Percentiles rank a stretch among this genome's conserved stretches.
Conservation (phyloP, 1,140 invertebrate genomes). For the Achatina immaculata region DNA sequence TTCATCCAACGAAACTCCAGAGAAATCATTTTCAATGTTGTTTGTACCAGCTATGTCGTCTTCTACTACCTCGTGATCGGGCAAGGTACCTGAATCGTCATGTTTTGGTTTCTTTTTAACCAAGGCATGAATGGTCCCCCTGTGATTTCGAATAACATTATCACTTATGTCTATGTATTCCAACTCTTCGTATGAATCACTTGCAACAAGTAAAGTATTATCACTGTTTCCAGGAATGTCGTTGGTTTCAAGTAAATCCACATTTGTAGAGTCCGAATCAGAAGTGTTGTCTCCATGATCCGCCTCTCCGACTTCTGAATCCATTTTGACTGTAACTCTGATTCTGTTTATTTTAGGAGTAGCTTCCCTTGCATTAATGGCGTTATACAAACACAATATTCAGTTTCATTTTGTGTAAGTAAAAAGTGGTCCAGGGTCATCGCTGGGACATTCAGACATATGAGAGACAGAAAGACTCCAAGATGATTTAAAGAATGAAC, state of each 20-base stretch:
- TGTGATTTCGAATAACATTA: slow-evolving; percentile 23
- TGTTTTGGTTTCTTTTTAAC: slow-evolving; percentile 52
- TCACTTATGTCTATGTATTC: slow-evolving; percentile 47
- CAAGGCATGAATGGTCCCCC: slow-evolving; percentile 55
- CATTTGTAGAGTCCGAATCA: slow-evolving; percentile 51
- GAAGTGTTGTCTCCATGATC: slow-evolving; percentile 46
- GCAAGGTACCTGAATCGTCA: not conserved
- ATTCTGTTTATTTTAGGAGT: slow-evolving; percentile 7
- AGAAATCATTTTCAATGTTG: slow-evolving; percentile 41
- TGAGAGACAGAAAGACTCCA: too few relatives aligned
- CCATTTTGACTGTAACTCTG: slow-evolving; percentile 45
- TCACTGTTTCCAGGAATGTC: slow-evolving; percentile 49
- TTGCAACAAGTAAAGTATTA: slow-evolving; percentile 50
- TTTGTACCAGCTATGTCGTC: slow-evolving; percentile 28
- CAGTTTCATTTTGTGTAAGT: too few relatives aligned
- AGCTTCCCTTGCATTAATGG: slow-evolving; percentile 20
- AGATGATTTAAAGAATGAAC: too few relatives aligned
- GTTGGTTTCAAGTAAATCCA: slow-evolving; percentile 54
- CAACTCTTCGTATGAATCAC: slow-evolving; percentile 55
- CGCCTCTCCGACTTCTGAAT: slow-evolving; percentile 53
- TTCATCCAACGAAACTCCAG: slow-evolving; percentile 54
- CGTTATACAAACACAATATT: too few relatives aligned
- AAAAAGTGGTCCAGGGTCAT: too few relatives aligned
- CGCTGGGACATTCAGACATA: too few relatives aligned
- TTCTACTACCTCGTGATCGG: not conserved